A percentile compares a stretch with the other conserved stretches of the same genome.
Conservation (phyloP, 2,113 vertebrate species). For the Sander lucioperca region DNA sequence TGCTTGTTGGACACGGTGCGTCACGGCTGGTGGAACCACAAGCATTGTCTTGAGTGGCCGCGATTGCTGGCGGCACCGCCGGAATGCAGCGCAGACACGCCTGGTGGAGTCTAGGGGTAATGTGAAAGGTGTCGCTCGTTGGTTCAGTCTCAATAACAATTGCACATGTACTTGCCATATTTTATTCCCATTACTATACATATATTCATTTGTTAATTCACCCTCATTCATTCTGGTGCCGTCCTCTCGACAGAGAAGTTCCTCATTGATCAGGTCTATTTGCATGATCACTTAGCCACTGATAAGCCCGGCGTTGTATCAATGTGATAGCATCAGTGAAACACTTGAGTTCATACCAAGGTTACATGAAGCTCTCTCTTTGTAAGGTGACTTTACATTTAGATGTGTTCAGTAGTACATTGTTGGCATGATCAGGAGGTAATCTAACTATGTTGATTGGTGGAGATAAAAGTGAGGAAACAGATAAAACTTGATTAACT, state of each 20-base stretch:
- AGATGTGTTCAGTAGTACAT: neutral
- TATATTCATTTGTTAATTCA: constrained; percentile 45
- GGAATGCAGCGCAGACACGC: too few species aligned
- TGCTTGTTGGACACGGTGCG: too few species aligned
- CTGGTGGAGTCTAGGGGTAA: too few species aligned
- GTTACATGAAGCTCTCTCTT: constrained; percentile 55
- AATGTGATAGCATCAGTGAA: constrained; percentile 67
- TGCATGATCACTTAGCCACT: constrained; percentile 59
- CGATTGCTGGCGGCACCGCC: too few species aligned
- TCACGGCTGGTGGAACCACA: too few species aligned
- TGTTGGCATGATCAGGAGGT: constrained; percentile 17
- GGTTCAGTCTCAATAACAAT: neutral
- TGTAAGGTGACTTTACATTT: constrained; percentile 51
- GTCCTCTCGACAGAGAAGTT: constrained; percentile 48
- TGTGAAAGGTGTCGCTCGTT: neutral
- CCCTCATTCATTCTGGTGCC: constrained; percentile 41
- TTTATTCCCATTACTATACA: constrained; percentile 24
- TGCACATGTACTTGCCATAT: neutral
- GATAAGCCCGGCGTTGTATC: constrained; percentile 71
- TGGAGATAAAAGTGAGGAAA: neutral
- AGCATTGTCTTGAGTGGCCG: too few species aligned
- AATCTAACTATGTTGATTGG: constrained; percentile 2
- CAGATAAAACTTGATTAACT: constrained; percentile 4
- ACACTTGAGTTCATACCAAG: constrained; percentile 70
- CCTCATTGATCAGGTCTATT: constrained; percentile 73